Evolutionary conservation across 2,113 vertebrate genomes (phyloP), one percentile per base, ranked within the genome.

Genomic region (Coptodon rendalli): DNA sequence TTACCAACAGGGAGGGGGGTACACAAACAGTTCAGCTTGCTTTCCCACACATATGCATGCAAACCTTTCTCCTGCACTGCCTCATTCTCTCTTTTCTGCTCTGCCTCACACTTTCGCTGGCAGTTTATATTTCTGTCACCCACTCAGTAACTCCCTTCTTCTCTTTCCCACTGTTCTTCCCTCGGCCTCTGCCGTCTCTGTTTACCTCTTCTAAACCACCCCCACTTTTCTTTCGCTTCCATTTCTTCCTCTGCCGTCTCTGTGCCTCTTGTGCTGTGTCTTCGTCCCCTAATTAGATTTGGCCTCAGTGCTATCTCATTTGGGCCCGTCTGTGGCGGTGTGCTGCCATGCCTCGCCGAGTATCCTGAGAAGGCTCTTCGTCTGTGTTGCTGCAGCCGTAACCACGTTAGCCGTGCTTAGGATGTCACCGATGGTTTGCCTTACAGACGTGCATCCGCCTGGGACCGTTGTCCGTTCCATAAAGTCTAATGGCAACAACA

Each of bases 241-340:
- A 83, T 91, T 80, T 80, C 48, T 84, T 81, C 14, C 89, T 7
- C 48, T 52, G 52, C 56, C 59, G 68, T 83, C 73, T 82, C 83
- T 22, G 52, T 84, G 86, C 89, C 87, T 91, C 94, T 87, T 63
- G 86, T 78, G 87, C 80, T 48, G 89, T 83, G 85, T 91, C 87
- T 86, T 81, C n/a, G 66, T 89, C 84, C 87, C 84, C 80, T 93
- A 93, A 96, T 96, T 93, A 91, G 93, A 95, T 96, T 93, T 94
- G 87, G 91, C 68, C 90, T 83, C 61, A 29, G 36, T 63, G 87
- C 93, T 87, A 95, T 96, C 93, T 93, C 89, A 95, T 96, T 94
- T 94, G 87, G 84, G 84, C 83, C 86, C 57, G 85, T 91, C 90
- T 90, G 89, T 84, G 79, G 83, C 78, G 3, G 53, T 43, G 81